Conservation (phyloP, 2,888 invertebrate genomes). For the Azorinus chamasolen region DNA sequence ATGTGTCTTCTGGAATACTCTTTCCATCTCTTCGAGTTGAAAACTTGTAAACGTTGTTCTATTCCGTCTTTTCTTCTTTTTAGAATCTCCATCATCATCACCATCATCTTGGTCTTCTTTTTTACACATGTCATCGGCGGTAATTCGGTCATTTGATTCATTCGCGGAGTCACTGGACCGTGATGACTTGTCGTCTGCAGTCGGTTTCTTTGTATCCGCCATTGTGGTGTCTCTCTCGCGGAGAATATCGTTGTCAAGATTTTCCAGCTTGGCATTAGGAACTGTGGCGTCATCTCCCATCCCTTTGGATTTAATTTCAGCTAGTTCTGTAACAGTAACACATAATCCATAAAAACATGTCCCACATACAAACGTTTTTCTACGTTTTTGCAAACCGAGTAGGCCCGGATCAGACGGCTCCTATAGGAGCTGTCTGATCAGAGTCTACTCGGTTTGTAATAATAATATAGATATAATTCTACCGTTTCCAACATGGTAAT, state of each 20-base stretch:
- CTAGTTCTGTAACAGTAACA: constrained; percentile 45
- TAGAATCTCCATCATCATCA: constrained; percentile 65
- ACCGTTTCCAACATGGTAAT: too few species aligned
- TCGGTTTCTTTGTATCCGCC: constrained; percentile 25
- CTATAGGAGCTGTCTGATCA: too few species aligned
- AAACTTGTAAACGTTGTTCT: constrained; percentile 86
- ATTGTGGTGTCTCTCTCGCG: constrained; percentile 24
- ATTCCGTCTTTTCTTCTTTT: constrained; percentile 85
- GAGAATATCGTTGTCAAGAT: constrained; percentile 30
- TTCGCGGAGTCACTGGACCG: constrained; percentile 45
- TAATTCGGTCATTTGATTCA: constrained; percentile 56
- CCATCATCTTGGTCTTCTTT: constrained; percentile 43
- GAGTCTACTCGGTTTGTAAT: too few species aligned
- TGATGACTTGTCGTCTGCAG: constrained; percentile 42
- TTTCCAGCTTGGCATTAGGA: constrained; percentile 41
- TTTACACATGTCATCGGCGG: constrained; percentile 42
- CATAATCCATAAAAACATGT: too few species aligned
- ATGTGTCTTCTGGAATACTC: constrained; percentile 86
- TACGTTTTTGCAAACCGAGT: too few species aligned
- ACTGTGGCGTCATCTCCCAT: constrained; percentile 23
- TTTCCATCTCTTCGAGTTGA: constrained; percentile 86
- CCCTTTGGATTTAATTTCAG: constrained; percentile 42
- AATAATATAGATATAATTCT: too few species aligned
- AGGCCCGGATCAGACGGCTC: too few species aligned
- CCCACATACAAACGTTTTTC: too few species aligned